phyloP scores from a whole-genome alignment of 2,797 vertebrate genomes.

The Oryzias dopingdopingensis region DNA sequence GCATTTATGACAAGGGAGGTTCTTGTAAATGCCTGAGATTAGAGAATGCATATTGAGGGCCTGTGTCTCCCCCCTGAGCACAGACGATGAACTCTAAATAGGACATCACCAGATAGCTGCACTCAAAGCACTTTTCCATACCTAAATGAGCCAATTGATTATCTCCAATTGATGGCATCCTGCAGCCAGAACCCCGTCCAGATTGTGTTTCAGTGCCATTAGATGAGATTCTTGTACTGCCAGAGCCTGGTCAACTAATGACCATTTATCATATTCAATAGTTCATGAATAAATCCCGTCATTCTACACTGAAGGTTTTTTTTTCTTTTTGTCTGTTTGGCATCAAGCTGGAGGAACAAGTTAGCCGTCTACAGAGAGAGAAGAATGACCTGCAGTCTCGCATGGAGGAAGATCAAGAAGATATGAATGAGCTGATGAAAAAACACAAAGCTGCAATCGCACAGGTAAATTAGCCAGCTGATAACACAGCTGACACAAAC shows the following conservation, averaged over 20 bases:
- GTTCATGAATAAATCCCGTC: slow-evolving; percentile 68
- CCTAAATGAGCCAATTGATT: slow-evolving; percentile 77
- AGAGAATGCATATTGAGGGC: slow-evolving; percentile 54
- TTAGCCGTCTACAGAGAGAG: slow-evolving; percentile 94
- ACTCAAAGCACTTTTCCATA: slow-evolving; percentile 55
- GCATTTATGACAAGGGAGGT: slow-evolving; percentile 66
- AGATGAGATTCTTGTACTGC: slow-evolving; percentile 65
- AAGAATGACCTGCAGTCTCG: slow-evolving; percentile 96
- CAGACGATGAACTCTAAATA: slow-evolving; percentile 59
- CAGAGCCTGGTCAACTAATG: slow-evolving; percentile 56
- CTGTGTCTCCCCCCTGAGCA: slow-evolving; percentile 29
- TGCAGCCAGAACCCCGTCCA: slow-evolving; percentile 60
- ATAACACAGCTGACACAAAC: slow-evolving; percentile 4
- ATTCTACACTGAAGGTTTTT: slow-evolving; percentile 38
- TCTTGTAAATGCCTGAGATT: slow-evolving; percentile 69
- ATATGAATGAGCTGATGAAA: slow-evolving; percentile 98
- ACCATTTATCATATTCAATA: slow-evolving; percentile 71
- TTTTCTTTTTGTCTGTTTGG: slow-evolving; percentile 17
- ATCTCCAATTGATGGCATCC: slow-evolving; percentile 71
- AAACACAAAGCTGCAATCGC: slow-evolving; percentile 95
- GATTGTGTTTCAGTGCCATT: slow-evolving; percentile 62
- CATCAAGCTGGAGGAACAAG: slow-evolving; percentile 91
- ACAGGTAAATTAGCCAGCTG: slow-evolving; percentile 78
- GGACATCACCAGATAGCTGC: slow-evolving; percentile 63
- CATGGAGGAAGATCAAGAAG: slow-evolving; percentile 97